These are phyloP conservation scores for Pararge aegeria DNA, from an alignment of 1,140 invertebrate genomes.

Conservation along the genomic window DNA sequence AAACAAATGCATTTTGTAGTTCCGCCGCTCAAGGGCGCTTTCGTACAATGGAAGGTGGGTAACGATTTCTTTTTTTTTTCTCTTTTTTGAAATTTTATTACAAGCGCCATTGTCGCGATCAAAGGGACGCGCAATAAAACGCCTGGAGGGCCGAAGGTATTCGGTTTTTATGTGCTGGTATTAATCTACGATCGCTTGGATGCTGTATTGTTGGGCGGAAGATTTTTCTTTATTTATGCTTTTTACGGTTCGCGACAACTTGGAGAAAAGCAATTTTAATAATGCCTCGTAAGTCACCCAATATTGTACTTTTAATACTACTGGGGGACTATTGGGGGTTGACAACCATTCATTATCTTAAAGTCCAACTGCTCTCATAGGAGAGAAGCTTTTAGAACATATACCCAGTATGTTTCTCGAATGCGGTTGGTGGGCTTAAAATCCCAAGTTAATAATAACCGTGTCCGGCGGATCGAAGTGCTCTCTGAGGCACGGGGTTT, in stretches of 20 bases:
- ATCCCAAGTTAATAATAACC: too few species aligned
- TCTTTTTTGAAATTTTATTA: constrained; percentile 56
- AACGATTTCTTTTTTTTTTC: constrained; percentile 42
- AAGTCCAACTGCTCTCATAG: too few species aligned
- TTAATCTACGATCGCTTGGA: constrained; percentile 38
- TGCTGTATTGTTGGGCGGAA: constrained; percentile 24
- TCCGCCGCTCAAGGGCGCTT: constrained; percentile 34
- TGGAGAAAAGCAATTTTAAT: background rate
- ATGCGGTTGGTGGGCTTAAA: too few species aligned
- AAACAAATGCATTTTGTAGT: constrained; percentile 49
- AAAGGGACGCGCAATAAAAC: constrained; percentile 52
- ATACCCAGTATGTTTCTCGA: too few species aligned
- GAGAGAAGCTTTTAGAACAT: too few species aligned
- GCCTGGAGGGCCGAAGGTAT: constrained; percentile 34
- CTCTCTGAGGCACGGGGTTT: too few species aligned
- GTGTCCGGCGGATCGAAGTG: too few species aligned
- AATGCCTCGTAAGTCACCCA: too few species aligned
- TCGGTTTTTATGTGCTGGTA: constrained; percentile 41
- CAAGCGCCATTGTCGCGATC: constrained; percentile 49
- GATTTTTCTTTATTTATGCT: constrained; percentile 7
- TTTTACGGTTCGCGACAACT: constrained; percentile 8
- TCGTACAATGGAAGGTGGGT: constrained; percentile 38
- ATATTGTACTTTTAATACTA: too few species aligned
- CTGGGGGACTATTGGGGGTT: too few species aligned
- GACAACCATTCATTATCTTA: too few species aligned